These are phyloP conservation scores for Volucella zonaria DNA, from an alignment of 2,888 invertebrate species.

Conservation along the genomic window DNA sequence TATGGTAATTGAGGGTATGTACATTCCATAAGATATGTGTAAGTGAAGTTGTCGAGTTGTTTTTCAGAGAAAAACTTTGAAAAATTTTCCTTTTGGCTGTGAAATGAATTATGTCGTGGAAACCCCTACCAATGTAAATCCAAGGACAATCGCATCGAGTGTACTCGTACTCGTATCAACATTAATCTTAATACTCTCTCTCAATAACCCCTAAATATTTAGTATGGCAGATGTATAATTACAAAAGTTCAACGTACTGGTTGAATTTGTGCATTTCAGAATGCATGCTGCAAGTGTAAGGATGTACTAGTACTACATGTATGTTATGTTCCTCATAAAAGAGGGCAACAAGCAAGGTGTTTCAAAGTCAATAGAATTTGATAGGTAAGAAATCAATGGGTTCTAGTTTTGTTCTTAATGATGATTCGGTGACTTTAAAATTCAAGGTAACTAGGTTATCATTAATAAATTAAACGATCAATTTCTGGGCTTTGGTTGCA, in stretches of 20 bases:
- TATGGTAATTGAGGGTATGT: constrained; percentile 58
- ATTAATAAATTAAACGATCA: too few species aligned
- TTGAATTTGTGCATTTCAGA: background rate
- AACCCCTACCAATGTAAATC: background rate
- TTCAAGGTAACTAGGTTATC: background rate
- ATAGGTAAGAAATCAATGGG: background rate
- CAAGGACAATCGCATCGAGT: constrained; percentile 54
- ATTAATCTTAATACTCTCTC: constrained; percentile 37
- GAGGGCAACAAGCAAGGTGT: too few species aligned
- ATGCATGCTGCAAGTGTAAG: constrained; percentile 2
- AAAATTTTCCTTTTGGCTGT: background rate
- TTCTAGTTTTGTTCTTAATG: background rate
- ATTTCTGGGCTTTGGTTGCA: too few species aligned
- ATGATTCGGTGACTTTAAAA: background rate
- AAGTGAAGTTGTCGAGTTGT: constrained; percentile 67
- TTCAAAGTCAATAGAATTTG: too few species aligned
- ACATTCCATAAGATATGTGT: constrained; percentile 31
- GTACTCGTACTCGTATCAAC: constrained; percentile 9
- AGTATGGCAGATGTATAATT: background rate
- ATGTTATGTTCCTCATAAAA: too few species aligned
- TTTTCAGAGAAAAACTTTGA: constrained; percentile 28
- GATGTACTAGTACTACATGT: too few species aligned
- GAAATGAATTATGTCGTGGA: background rate
- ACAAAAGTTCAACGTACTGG: background rate
- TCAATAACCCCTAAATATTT: constrained; percentile 17